phyloP scores from a whole-genome alignment of 2,888 invertebrate species.

The Seira ritae region DNA sequence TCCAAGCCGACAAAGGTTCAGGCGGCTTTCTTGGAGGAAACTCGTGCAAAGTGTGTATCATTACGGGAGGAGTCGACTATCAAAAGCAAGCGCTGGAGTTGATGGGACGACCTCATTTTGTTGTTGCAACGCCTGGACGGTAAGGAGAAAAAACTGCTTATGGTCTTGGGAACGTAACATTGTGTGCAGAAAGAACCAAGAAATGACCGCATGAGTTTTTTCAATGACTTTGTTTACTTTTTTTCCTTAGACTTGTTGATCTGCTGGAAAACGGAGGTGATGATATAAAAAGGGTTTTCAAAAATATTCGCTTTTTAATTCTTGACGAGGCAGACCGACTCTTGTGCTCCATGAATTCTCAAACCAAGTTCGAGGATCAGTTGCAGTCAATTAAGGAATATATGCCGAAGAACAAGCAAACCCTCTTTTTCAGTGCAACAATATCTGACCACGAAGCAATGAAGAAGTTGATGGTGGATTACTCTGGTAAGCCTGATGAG shows the following conservation, averaged over 20 bases:
- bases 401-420: constrained; percentile 87
- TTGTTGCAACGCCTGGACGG: constrained; percentile 95
- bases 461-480: constrained; percentile 84
- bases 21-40: constrained; percentile 88
- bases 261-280: constrained; percentile 88
- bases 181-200: constrained; percentile 2
- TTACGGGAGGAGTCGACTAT: constrained; percentile 98
- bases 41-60: constrained; percentile 87
- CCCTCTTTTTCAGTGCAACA: constrained; percentile 93
- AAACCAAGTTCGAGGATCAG: constrained; percentile 89
- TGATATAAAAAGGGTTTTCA: constrained; percentile 83
- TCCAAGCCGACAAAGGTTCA: constrained; percentile 89
- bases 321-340: constrained; percentile 97
- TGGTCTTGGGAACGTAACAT: no score
- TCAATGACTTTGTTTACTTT: constrained; percentile 16
- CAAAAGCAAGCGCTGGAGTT: constrained; percentile 90
- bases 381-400: constrained; percentile 85
- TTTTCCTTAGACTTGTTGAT: constrained; percentile 84
- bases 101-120: constrained; percentile 91
- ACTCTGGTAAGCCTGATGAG: constrained; percentile 78
- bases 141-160: constrained; percentile 54
- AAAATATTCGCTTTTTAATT: constrained; percentile 89
- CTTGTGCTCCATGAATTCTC: constrained; percentile 75
- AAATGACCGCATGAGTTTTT: no score
- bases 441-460: constrained; percentile 87